Evolutionary conservation across 2,888 invertebrate genomes (phyloP).

Genomic region (Chrysopilus asiliformis): DNA sequence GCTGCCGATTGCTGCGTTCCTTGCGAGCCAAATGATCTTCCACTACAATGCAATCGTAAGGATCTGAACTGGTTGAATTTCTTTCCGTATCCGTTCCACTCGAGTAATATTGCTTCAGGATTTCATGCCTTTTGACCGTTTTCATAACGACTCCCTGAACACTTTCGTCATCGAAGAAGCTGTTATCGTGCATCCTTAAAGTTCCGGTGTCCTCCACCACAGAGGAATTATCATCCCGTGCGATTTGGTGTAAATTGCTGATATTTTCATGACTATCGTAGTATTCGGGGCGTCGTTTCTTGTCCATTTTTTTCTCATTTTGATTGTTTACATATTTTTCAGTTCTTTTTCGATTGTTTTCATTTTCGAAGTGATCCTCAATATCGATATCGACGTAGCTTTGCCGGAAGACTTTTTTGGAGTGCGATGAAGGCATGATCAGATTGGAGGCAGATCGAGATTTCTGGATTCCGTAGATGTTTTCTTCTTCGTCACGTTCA

Average conservation of each 20-base stretch:
- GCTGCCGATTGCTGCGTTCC: slow-evolving; percentile 32
- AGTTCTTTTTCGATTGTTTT: too few relatives aligned
- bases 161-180: slow-evolving; percentile 49
- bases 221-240: slow-evolving; percentile 7
- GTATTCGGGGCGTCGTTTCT: slow-evolving; percentile 6
- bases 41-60: slow-evolving; percentile 70
- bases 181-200: slow-evolving; percentile 41
- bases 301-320: slow-evolving; percentile 4
- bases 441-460: background rate
- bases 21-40: slow-evolving; percentile 51
- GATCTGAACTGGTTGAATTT: slow-evolving; percentile 57
- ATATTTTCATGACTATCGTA: slow-evolving; percentile 3
- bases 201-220: slow-evolving; percentile 21
- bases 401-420: slow-evolving; percentile 7
- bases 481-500: slow-evolving; percentile 18
- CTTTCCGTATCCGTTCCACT: slow-evolving; percentile 50
- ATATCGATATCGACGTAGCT: slow-evolving; percentile 6
- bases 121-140: slow-evolving; percentile 59
- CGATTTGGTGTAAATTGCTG: slow-evolving; percentile 2
- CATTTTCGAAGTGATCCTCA: slow-evolving; percentile 2
- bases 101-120: slow-evolving; percentile 53
- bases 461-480: slow-evolving; percentile 9
- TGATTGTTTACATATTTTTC: slow-evolving; percentile 4
- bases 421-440: slow-evolving; percentile 5
- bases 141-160: slow-evolving; percentile 50